Conservation (phyloP, 2,113 vertebrate genomes). For the Blennius ocellaris region DNA sequence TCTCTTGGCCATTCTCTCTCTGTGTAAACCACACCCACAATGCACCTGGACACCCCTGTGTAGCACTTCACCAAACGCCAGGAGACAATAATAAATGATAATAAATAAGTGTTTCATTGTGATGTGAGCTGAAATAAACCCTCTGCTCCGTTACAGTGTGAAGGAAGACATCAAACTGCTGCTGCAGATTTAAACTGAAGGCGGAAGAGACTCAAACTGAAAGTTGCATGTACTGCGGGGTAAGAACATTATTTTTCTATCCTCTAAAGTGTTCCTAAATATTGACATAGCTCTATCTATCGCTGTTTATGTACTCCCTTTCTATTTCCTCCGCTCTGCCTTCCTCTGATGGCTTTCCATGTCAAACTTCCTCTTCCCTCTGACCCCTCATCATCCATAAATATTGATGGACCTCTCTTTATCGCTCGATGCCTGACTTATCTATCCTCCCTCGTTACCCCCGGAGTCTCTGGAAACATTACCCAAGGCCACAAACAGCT, state of each 20-base stretch:
- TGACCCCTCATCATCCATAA: constrained; percentile 30
- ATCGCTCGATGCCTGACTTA: neutral
- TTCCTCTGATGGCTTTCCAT: constrained; percentile 15
- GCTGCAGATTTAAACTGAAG: neutral
- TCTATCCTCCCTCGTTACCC: neutral
- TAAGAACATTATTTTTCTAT: constrained; percentile 10
- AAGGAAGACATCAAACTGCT: neutral
- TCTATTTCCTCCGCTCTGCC: constrained; percentile 18
- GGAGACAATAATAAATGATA: too few species aligned
- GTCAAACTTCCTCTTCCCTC: constrained; percentile 9
- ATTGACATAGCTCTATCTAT: constrained; percentile 23
- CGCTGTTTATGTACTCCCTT: constrained; percentile 33
- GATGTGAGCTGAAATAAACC: neutral
- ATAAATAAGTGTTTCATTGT: neutral
- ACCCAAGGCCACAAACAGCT: neutral
- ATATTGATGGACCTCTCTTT: constrained; percentile 25
- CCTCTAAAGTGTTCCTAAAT: constrained; percentile 11
- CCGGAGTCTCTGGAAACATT: neutral
- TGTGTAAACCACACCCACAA: too few species aligned
- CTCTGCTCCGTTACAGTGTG: neutral
- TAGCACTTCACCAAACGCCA: too few species aligned
- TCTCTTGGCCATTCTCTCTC: too few species aligned
- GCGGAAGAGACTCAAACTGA: neutral
- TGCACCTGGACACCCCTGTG: too few species aligned
- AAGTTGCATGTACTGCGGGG: neutral